Evolutionary conservation across 1,140 invertebrate genomes (phyloP), one percentile per base, ranked within the genome.

Genomic region (Babylonia areolata): DNA sequence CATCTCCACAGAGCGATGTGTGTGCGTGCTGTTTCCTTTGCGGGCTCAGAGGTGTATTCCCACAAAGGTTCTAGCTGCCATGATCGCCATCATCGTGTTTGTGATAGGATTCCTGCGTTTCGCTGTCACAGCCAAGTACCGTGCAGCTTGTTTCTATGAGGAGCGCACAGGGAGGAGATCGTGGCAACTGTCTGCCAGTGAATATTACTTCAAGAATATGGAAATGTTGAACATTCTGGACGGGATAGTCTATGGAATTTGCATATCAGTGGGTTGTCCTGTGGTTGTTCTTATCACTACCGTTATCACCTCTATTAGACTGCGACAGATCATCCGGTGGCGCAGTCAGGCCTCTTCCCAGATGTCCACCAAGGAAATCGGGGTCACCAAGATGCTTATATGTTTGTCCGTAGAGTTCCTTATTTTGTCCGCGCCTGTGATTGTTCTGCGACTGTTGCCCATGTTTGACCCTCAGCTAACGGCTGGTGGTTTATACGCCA

Each of bases 341-440:
- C 78, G 78, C 39, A 40, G 28, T 9, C 37, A 46, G 0, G 0
- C 78, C 1, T 80, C 46, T 23, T 80, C 78, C 46, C 20, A 17
- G n/a, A 28, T 46, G 17, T 20, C 20, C 23, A 6, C 9, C 42
- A 81, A 64, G 0, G 80, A 81, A 31, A 35, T 64, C 46, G 51
- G 39, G 11, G 28, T 81, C 23, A 81, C 80, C 20, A 81, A 81
- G 58, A 64, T 81, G 80, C 46, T 81, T 11, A 58, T 81, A 2
- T 54, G 28, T 31, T 20, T 81, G n/a, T 81, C 80, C 15, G 46
- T 37, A 12, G 42, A 81, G 20, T 81, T 81, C 35, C 35, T 81
- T 9, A 23, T 81, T 11, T 37, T 81, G 2, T 51, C 42, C 17
- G 33, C 46, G 1, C 80, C 80, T 81, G 23, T 54, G 12, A 37